Conservation (phyloP, 2,797 vertebrate species). For the Salmo trutta region DNA sequence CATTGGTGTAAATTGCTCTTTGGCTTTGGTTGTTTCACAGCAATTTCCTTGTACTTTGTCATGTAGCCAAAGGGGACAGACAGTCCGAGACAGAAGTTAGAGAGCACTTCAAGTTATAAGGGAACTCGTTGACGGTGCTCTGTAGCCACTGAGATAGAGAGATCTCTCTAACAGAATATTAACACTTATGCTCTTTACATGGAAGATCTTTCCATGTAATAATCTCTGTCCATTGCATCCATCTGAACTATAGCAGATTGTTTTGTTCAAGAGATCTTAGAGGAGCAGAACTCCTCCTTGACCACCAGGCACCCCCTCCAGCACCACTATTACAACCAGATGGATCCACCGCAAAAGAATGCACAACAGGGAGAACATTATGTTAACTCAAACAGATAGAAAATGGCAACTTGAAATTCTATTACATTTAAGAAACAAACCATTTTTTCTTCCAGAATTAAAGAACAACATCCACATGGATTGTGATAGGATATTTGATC, state of each 20-base stretch:
- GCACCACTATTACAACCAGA: slow-evolving; percentile 40
- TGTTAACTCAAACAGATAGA: background rate
- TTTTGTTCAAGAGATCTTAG: background rate
- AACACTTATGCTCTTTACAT: background rate
- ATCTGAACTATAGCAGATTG: background rate
- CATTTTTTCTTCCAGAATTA: background rate
- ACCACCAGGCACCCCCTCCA: background rate
- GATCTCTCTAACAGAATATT: background rate
- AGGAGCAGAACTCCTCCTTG: background rate
- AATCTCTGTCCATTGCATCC: background rate
- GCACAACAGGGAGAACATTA: background rate
- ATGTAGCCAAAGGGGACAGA: background rate
- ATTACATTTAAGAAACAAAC: too few species aligned
- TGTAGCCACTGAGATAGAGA: too few species aligned
- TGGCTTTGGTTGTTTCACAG: background rate
- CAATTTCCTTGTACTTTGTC: background rate
- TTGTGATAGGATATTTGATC: too few species aligned
- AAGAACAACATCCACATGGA: too few species aligned
- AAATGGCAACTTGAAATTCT: background rate
- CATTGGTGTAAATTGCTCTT: background rate
- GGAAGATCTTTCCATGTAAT: background rate
- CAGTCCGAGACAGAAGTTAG: too few species aligned
- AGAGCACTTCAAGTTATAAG: too few species aligned
- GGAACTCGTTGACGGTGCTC: too few species aligned
- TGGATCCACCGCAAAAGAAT: slow-evolving; percentile 25